These are phyloP conservation scores for Alitta virens DNA, from an alignment of 2,888 invertebrate genomes.

Conservation along the genomic window DNA sequence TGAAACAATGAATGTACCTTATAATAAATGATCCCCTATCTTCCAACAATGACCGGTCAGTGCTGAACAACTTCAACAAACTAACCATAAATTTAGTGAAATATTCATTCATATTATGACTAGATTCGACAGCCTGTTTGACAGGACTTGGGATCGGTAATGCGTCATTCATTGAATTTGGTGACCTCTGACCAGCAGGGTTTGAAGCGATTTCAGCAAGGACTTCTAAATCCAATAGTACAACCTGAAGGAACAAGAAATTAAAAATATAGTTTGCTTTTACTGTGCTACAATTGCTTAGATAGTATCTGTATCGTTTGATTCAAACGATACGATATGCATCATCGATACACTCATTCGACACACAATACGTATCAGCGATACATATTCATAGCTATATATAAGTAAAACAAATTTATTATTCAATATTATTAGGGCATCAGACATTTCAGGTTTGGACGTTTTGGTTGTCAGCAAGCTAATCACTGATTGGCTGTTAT, in stretches of 20 bases:
- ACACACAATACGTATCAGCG: no score
- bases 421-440: no score
- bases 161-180: neutral
- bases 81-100: slow-evolving; percentile 88
- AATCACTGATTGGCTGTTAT: no score
- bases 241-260: slow-evolving; percentile 72
- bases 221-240: slow-evolving; percentile 87
- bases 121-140: slow-evolving; percentile 11
- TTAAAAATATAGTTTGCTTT: no score
- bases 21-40: slow-evolving; percentile 94
- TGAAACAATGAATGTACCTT: slow-evolving; percentile 62
- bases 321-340: no score
- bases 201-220: slow-evolving; percentile 69
- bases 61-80: slow-evolving; percentile 79
- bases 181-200: slow-evolving; percentile 34
- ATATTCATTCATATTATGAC: slow-evolving; percentile 53
- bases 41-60: slow-evolving; percentile 80
- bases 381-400: no score
- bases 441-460: no score
- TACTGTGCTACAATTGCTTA: no score
- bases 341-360: no score
- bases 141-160: slow-evolving; percentile 16
- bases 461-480: no score
- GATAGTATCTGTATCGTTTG: no score
- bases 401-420: no score